These are phyloP conservation scores for Gulo gulo DNA, from an alignment of 2,113 vertebrate species.

Conservation along the genomic window DNA sequence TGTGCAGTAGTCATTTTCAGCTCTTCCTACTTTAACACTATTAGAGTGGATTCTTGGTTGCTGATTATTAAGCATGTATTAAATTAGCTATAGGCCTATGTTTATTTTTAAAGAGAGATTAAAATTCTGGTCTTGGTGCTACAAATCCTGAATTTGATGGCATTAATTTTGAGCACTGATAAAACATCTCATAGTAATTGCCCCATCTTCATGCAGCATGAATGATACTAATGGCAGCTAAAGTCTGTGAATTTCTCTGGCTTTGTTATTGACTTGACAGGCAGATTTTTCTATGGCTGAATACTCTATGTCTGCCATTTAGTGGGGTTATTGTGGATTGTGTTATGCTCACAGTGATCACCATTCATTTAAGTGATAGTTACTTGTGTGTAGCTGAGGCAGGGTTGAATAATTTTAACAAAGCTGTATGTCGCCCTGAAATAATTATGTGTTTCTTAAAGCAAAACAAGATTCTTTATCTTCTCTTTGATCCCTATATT, in stretches of 20 bases:
- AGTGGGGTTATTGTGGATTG: not conserved
- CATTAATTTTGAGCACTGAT: not conserved
- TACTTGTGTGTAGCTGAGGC: not conserved
- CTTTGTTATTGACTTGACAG: not conserved
- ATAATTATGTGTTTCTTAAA: slow-evolving; percentile 2
- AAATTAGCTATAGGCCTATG: not conserved
- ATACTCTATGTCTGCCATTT: not conserved
- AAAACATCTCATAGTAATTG: not conserved
- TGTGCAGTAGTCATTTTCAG: not conserved
- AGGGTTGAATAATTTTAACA: slow-evolving; percentile 27
- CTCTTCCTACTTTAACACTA: not conserved
- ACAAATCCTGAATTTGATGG: not conserved
- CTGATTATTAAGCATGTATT: not conserved
- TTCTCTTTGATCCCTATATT: not conserved
- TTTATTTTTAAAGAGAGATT: slow-evolving; percentile 12
- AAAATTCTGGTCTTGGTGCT: not conserved
- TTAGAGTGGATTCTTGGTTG: not conserved
- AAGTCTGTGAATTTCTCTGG: not conserved
- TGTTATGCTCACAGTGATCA: not conserved
- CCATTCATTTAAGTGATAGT: not conserved
- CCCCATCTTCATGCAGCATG: not conserved
- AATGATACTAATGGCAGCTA: not conserved
- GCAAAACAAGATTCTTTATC: slow-evolving; percentile 19
- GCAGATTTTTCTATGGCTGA: not conserved
- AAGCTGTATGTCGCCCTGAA: not conserved